These are phyloP conservation scores for Ericerus pela DNA, from an alignment of 1,140 invertebrate genomes.

Conservation along the genomic window DNA sequence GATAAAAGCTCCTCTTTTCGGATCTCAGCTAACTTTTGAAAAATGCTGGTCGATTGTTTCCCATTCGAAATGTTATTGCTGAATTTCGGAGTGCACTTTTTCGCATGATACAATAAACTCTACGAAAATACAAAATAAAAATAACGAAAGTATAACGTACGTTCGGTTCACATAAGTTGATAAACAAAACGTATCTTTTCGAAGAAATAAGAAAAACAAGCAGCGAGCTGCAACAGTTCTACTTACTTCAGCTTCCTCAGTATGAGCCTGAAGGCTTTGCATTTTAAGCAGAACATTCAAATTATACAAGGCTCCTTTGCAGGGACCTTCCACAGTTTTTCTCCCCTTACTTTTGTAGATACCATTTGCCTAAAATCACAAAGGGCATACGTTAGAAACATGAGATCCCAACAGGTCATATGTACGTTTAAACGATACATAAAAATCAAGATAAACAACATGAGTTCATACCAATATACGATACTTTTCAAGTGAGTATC, in stretches of 20 bases:
- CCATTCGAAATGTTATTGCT: slow-evolving; percentile 13
- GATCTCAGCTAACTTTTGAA: neutral
- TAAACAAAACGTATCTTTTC: slow-evolving; percentile 9
- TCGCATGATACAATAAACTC: slow-evolving; percentile 20
- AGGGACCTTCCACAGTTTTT: neutral
- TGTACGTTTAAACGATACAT: no score
- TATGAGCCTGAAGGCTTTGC: slow-evolving; percentile 44
- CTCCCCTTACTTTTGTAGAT: neutral
- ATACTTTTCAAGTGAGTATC: no score
- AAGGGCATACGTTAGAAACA: no score
- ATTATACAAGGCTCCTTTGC: neutral
- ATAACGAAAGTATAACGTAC: slow-evolving; percentile 16
- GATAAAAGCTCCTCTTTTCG: neutral
- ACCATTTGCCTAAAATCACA: neutral
- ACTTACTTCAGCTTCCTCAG: slow-evolving; percentile 44
- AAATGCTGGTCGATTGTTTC: slow-evolving; percentile 15
- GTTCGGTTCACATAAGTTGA: slow-evolving; percentile 15
- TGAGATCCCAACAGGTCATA: no score
- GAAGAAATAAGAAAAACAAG: slow-evolving; percentile 18
- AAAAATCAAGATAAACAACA: no score
- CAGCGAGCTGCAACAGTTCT: no score
- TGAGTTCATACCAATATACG: no score
- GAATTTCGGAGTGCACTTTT: slow-evolving; percentile 14
- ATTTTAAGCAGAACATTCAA: slow-evolving; percentile 25
- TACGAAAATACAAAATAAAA: slow-evolving; percentile 37